Conservation (phyloP, 2,888 invertebrate genomes). For the Ennomos erosarius region DNA sequence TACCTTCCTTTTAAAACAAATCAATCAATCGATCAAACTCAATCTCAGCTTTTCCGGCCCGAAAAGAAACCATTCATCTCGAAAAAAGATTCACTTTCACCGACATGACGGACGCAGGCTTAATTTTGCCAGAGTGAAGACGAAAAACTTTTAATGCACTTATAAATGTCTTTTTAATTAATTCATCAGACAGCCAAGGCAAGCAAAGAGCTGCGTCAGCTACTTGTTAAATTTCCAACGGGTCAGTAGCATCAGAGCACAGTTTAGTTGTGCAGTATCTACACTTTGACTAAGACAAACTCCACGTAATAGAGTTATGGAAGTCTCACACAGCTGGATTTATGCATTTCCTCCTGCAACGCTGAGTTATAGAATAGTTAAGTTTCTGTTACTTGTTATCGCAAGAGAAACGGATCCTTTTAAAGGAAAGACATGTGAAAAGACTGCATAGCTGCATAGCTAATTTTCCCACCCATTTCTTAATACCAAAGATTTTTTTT, state of each 20-base stretch:
- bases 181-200: slow-evolving; percentile 24
- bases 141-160: slow-evolving; percentile 30
- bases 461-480: too few species aligned
- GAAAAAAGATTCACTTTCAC: slow-evolving; percentile 26
- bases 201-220: slow-evolving; percentile 29
- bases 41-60: slow-evolving; percentile 20
- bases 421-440: too few species aligned
- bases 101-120: slow-evolving; percentile 25
- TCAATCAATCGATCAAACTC: too few species aligned
- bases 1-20: slow-evolving; percentile 23
- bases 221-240: slow-evolving; percentile 29
- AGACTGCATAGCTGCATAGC: too few species aligned
- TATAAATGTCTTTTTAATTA: slow-evolving; percentile 35
- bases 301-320: too few species aligned
- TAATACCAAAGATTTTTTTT: too few species aligned
- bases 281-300: neutral
- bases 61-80: slow-evolving; percentile 23
- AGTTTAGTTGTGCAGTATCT: slow-evolving; percentile 3
- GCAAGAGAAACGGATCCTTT: too few species aligned
- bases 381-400: too few species aligned
- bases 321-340: too few species aligned
- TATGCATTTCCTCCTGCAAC: too few species aligned
- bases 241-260: slow-evolving; percentile 6
- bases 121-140: slow-evolving; percentile 24
- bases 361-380: too few species aligned